Evolutionary conservation across 2,888 invertebrate genomes (phyloP), one percentile per base, ranked within the genome.

Genomic region (Microdon myrmicae): DNA sequence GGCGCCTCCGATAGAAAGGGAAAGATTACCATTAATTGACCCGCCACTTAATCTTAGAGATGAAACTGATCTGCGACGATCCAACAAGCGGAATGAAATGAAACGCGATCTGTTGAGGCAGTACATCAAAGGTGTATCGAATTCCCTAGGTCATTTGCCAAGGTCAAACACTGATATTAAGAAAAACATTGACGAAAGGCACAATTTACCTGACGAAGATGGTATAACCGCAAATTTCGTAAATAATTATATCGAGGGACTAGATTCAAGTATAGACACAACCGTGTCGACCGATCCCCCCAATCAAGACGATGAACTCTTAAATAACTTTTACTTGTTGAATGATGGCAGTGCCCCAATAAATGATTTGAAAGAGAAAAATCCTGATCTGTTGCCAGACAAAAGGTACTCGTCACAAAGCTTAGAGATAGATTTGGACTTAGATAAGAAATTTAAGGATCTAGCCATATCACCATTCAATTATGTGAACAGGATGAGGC

Each of bases 121-220:
- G 19, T 69, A 67, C 10, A 70, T 69, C 3, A 70, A 70, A 37
- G 70, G 70, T 12, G 38, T 70, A 9, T 67, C 70, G 2, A 58
- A 20, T 29, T 56, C 58, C 2, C 47, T 58, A 2, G 16, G 9
- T 0, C 51, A 43, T 8, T 23, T 38, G 10, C 47, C 58, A 1
- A 47, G 34, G 10, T 6, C 5, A 2, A 8, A 3, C 20, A 26
- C 14, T 2, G 23, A 10, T 7, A 28, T 1, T 7, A 29, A 19
- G 6, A 38, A 19, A 14, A 6, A 13, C 2, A 2, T 20, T 6
- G 51, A 47, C 8, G 26, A 32, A 0, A 64, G 47, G 8, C 37
- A 64, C 17, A 31, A 47, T 31, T 47, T 49, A 4, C 25, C 58
- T 2, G 35, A 29, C 22, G 16, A 9, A 0, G 34, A 56, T 12